Percentiles rank a stretch among this genome's conserved stretches.
phyloP scores from a whole-genome alignment of 2,113 vertebrate species.

The Muntiacus reevesi region DNA sequence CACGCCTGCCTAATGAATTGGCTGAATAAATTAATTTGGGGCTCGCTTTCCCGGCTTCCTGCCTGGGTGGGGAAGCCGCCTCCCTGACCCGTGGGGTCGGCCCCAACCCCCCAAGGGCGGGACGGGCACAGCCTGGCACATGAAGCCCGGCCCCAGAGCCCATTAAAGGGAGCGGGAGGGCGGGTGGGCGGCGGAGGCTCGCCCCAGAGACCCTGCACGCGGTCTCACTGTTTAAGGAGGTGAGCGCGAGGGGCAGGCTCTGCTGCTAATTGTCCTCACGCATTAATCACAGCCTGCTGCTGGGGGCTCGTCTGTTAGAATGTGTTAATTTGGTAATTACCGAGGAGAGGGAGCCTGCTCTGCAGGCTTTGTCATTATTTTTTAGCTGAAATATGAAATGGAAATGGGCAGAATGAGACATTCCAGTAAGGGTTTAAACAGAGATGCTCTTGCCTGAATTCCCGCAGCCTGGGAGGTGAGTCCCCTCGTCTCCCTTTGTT shows the following conservation, averaged over 20 bases:
- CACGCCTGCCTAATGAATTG: not conserved
- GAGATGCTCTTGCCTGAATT: not conserved
- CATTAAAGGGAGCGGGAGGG: constrained; percentile 74
- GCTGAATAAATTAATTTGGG: constrained; percentile 29
- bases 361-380: constrained; percentile 71
- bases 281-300: constrained; percentile 79
- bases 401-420: constrained; percentile 33
- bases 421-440: not conserved
- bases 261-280: constrained; percentile 75
- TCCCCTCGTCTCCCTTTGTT: too few species aligned
- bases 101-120: not conserved
- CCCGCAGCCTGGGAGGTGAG: not conserved
- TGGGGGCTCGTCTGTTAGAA: constrained; percentile 75
- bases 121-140: constrained; percentile 36
- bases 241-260: constrained; percentile 74
- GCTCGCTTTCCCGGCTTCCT: not conserved
- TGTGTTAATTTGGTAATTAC: constrained; percentile 85
- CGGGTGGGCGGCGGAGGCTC: constrained; percentile 51
- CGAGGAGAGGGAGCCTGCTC: constrained; percentile 72
- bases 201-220: constrained; percentile 74
- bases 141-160: constrained; percentile 65
- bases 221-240: constrained; percentile 76
- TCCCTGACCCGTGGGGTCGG: not conserved
- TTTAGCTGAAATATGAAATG: constrained; percentile 28
- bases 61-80: not conserved